phyloP scores from a whole-genome alignment of 2,888 invertebrate species.

The Tenodera sinensis region DNA sequence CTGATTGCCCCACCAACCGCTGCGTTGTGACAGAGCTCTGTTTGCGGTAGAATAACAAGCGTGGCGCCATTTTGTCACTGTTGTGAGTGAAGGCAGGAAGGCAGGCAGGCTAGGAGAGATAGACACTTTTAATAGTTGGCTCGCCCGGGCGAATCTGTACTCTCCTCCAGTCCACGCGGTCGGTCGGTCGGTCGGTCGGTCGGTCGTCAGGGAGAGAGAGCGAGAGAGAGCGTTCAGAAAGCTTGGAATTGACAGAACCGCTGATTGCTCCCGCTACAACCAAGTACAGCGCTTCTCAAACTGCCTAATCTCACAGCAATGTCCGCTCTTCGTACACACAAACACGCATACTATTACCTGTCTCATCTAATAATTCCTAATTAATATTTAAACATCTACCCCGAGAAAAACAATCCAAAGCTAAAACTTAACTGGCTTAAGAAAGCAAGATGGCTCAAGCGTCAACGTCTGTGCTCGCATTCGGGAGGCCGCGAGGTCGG shows the following conservation, averaged over 20 bases:
- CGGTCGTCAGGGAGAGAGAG: not conserved
- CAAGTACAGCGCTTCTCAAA: too few relatives aligned
- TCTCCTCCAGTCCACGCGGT: not conserved
- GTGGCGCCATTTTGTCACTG: not conserved
- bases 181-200: too few relatives aligned
- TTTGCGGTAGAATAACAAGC: not conserved
- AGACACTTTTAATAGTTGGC: not conserved
- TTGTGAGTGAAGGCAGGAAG: not conserved
- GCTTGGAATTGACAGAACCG: conserved; percentile 2
- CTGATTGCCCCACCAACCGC: not conserved
- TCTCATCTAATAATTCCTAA: too few relatives aligned
- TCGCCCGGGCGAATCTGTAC: not conserved
- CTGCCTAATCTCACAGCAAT: not conserved
- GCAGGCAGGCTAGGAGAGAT: not conserved
- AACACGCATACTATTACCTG: too few relatives aligned
- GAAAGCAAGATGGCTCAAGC: too few relatives aligned
- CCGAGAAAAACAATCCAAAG: too few relatives aligned
- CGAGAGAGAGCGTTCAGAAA: not conserved
- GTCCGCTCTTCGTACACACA: too few relatives aligned
- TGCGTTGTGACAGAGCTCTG: not conserved
- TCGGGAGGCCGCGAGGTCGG: too few relatives aligned
- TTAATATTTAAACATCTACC: too few relatives aligned
- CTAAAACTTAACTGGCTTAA: too few relatives aligned
- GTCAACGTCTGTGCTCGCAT: too few relatives aligned
- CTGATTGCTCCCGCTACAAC: not conserved